phyloP scores from a whole-genome alignment of 1,140 invertebrate genomes.

The Pissodes strobi region DNA sequence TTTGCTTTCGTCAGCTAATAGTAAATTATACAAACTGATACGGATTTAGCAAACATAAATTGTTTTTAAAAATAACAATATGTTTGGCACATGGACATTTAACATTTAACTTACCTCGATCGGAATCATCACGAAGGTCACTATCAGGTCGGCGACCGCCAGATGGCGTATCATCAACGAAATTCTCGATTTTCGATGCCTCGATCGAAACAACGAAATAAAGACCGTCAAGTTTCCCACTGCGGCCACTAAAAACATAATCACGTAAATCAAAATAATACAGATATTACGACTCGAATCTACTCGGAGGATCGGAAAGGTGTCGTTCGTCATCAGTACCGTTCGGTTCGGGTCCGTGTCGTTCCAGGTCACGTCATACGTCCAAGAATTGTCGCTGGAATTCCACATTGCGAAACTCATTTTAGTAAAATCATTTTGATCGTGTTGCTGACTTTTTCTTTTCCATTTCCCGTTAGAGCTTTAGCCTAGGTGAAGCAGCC shows the following conservation, averaged over 20 bases:
- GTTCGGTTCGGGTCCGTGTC: neutral
- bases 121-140: constrained; percentile 79
- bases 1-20: too few relatives aligned
- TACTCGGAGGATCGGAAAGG: constrained; percentile 5
- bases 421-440: too few relatives aligned
- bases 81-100: too few relatives aligned
- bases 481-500: too few relatives aligned
- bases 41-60: too few relatives aligned
- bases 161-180: constrained; percentile 79
- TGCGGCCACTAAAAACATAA: constrained; percentile 71
- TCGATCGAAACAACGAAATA: constrained; percentile 68
- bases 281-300: constrained; percentile 38
- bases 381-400: constrained; percentile 1
- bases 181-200: constrained; percentile 72
- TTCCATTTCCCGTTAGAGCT: too few relatives aligned
- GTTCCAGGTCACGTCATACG: neutral
- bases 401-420: neutral
- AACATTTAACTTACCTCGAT: constrained; percentile 75
- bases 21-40: too few relatives aligned
- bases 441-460: too few relatives aligned
- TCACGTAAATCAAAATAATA: constrained; percentile 66
- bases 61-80: too few relatives aligned
- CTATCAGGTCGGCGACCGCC: constrained; percentile 75
- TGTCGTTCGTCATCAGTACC: constrained; percentile 1
- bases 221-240: constrained; percentile 78